Conservation (phyloP, 2,888 invertebrate species). For the Limnephilus lunatus region DNA sequence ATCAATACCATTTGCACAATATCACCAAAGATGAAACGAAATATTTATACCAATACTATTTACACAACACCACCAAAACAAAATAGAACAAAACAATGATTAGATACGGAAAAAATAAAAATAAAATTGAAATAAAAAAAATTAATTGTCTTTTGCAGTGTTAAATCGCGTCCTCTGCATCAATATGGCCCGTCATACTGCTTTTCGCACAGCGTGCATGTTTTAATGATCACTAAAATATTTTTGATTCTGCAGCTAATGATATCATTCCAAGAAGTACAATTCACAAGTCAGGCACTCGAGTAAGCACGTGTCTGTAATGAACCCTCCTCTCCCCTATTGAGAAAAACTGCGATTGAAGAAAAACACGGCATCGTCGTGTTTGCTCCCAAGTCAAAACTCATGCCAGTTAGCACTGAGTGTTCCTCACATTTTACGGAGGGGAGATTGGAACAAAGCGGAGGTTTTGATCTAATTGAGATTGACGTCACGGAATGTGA, state of each 20-base stretch:
- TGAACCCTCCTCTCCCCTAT: neutral
- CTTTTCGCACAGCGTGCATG: neutral
- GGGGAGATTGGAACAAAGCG: neutral
- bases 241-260: neutral
- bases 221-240: neutral
- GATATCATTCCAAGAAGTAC: neutral
- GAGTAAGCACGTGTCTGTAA: neutral
- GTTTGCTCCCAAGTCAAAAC: neutral
- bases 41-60: too few relatives aligned
- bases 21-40: too few relatives aligned
- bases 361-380: neutral
- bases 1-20: too few relatives aligned
- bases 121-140: too few relatives aligned
- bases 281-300: neutral
- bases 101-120: too few relatives aligned
- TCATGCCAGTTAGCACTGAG: neutral
- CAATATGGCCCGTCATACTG: too few relatives aligned
- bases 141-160: too few relatives aligned
- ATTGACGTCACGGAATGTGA: neutral
- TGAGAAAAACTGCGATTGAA: neutral
- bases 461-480: neutral
- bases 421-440: neutral
- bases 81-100: too few relatives aligned
- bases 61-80: too few relatives aligned
- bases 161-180: too few relatives aligned